These are phyloP conservation scores for Hyppa rectilinea DNA, from an alignment of 2,888 invertebrate genomes.

Conservation along the genomic window DNA sequence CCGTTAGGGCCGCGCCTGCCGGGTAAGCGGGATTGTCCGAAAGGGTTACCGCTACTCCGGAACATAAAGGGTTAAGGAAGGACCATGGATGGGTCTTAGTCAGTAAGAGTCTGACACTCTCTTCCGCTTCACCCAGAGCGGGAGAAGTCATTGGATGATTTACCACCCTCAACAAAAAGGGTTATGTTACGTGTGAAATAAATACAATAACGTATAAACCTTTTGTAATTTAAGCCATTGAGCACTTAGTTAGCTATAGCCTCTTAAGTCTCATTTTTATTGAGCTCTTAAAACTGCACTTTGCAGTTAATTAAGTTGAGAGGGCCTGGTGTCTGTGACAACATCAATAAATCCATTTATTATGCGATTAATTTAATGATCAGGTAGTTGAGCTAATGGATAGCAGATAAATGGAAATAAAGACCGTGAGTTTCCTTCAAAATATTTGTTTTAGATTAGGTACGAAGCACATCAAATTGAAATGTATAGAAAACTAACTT, in stretches of 20 bases:
- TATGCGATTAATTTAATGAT: conserved; percentile 19
- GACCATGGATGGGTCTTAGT: no score
- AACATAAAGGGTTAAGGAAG: no score
- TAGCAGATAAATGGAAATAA: neutral
- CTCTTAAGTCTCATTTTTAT: conserved; percentile 45
- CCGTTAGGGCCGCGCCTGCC: no score
- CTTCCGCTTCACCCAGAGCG: no score
- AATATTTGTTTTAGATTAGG: neutral
- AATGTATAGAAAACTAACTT: no score
- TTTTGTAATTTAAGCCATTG: neutral
- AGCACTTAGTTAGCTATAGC: conserved; percentile 20
- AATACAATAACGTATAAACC: neutral
- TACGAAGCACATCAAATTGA: neutral
- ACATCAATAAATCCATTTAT: conserved; percentile 33
- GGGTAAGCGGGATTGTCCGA: no score
- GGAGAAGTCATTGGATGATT: no score
- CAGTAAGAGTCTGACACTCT: no score
- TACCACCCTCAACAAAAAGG: no score
- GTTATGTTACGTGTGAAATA: neutral
- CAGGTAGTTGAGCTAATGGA: conserved; percentile 23
- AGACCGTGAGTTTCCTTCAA: no score
- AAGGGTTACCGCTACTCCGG: no score
- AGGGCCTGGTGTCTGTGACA: conserved; percentile 16
- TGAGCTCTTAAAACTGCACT: conserved; percentile 57
- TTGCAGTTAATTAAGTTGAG: conserved; percentile 52